phyloP scores from a whole-genome alignment of 2,888 invertebrate species.

The Hoplodrina ambigua region DNA sequence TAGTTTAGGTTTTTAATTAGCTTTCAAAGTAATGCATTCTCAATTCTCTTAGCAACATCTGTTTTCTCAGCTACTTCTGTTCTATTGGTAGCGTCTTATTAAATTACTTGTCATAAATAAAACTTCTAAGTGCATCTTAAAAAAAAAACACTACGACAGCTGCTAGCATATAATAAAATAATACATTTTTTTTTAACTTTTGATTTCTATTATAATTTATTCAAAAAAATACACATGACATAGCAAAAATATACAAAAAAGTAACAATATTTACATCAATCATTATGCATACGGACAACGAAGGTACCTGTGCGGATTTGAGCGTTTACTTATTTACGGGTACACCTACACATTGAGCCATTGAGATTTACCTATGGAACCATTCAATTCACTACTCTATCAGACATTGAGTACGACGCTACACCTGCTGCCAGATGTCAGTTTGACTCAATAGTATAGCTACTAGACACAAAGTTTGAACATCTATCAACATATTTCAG shows the following conservation, averaged over 20 bases:
- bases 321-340: slow-evolving; percentile 16
- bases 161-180: too few relatives aligned
- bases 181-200: too few relatives aligned
- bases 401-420: too few relatives aligned
- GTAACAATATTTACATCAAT: slow-evolving; percentile 10
- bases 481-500: not conserved
- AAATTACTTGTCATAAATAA: not conserved
- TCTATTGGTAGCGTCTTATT: not conserved
- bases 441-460: too few relatives aligned
- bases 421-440: too few relatives aligned
- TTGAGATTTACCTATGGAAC: not conserved
- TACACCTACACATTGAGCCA: not conserved
- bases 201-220: slow-evolving; percentile 12
- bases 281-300: slow-evolving; percentile 1
- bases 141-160: too few relatives aligned
- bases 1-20: too few relatives aligned
- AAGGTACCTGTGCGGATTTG: slow-evolving; percentile 23
- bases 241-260: slow-evolving; percentile 46
- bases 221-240: slow-evolving; percentile 17
- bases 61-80: not conserved
- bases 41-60: not conserved
- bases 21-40: not conserved
- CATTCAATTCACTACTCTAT: too few relatives aligned
- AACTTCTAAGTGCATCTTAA: too few relatives aligned
- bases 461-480: too few relatives aligned